Percentiles rank a stretch among this genome's conserved stretches.
Evolutionary conservation across 2,113 vertebrate species (phyloP).

Genomic region (Ahaetulla prasina): DNA sequence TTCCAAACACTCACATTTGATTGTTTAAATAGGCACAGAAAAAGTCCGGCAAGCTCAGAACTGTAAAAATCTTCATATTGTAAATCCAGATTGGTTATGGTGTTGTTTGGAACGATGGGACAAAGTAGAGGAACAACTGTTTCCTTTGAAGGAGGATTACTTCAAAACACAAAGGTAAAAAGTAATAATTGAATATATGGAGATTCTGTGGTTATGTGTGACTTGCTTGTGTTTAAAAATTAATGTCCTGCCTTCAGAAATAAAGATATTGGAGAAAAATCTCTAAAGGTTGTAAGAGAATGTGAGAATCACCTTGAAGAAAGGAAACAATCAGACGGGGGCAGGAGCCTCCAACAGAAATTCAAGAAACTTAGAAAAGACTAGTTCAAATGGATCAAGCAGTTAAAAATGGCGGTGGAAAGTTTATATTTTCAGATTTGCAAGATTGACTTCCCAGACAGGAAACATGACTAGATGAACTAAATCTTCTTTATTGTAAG

Average conservation of each 20-base stretch:
- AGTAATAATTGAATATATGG: not conserved
- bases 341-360: not conserved
- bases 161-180: conserved; percentile 77
- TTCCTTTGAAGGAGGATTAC: conserved; percentile 87
- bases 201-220: not conserved
- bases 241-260: not conserved
- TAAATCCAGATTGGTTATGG: conserved; percentile 97
- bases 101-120: conserved; percentile 97
- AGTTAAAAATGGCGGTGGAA: not conserved
- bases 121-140: conserved; percentile 89
- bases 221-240: not conserved
- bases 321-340: not conserved
- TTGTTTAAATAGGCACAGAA: conserved; percentile 81
- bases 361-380: not conserved
- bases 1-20: not conserved
- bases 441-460: not conserved
- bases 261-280: not conserved
- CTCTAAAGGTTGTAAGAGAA: not conserved
- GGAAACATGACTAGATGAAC: not conserved
- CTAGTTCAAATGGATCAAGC: not conserved
- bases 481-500: not conserved
- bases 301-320: not conserved
- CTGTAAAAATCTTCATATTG: conserved; percentile 85
- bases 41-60: conserved; percentile 92
- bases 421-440: not conserved